These are phyloP conservation scores for Hirundo rustica DNA, from an alignment of 2,797 vertebrate genomes.

Conservation along the genomic window DNA sequence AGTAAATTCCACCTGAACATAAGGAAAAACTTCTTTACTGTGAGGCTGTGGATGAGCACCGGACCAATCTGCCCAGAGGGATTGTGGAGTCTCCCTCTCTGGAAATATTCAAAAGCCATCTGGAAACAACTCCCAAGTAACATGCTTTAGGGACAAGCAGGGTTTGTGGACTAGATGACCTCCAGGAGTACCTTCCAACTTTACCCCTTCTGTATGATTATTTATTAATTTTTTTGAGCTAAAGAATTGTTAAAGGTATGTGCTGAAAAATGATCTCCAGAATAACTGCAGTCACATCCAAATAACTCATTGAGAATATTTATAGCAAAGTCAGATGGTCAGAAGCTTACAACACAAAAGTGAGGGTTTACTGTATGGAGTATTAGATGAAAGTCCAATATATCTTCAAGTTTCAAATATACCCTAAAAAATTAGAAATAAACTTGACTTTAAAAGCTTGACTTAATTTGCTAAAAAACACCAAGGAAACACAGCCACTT, in stretches of 20 bases:
- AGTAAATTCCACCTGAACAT: neutral
- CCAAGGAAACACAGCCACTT: neutral
- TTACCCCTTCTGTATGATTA: neutral
- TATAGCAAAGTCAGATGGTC: neutral
- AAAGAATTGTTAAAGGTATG: neutral
- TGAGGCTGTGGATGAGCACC: neutral
- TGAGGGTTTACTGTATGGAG: neutral
- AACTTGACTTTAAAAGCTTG: neutral
- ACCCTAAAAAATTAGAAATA: neutral
- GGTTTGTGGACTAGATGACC: neutral
- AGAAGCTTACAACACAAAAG: neutral
- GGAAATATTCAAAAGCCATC: neutral
- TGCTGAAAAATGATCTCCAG: neutral
- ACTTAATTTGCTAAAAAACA: neutral
- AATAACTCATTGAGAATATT: neutral
- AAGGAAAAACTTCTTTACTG: neutral
- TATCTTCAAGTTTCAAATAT: neutral
- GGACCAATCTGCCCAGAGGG: neutral
- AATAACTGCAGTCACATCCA: neutral
- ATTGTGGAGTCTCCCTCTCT: neutral
- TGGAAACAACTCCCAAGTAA: neutral
- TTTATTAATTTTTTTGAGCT: neutral
- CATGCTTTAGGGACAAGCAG: neutral
- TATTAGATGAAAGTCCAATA: neutral
- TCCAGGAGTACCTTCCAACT: neutral